Evolutionary conservation across 2,888 invertebrate genomes (phyloP).

Genomic region (Calliopum simillimum): DNA sequence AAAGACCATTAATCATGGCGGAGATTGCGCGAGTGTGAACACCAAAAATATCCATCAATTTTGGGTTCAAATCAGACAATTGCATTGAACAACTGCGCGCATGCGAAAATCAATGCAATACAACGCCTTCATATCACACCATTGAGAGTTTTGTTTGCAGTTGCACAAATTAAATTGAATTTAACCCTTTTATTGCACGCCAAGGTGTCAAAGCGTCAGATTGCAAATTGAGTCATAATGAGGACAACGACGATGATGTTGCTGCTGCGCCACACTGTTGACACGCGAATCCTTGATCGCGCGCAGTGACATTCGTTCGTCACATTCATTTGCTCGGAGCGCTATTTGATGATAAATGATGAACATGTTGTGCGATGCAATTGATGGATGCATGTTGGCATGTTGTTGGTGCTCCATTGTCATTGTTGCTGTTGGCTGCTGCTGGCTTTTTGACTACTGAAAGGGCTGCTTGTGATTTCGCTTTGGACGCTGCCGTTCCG

Average conservation of each 20-base stretch:
- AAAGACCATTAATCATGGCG: slow-evolving; percentile 24
- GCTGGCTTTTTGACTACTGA: background rate
- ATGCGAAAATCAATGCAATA: slow-evolving; percentile 21
- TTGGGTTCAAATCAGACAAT: slow-evolving; percentile 19
- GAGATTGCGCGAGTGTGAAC: background rate
- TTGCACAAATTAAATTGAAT: background rate
- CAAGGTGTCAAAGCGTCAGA: slow-evolving; percentile 11
- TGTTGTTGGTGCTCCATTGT: slow-evolving; percentile 19
- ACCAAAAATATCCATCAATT: background rate
- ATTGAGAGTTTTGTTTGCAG: background rate
- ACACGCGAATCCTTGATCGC: slow-evolving; percentile 1
- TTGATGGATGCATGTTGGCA: slow-evolving; percentile 18
- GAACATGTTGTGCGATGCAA: slow-evolving; percentile 17
- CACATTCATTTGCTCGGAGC: slow-evolving; percentile 7
- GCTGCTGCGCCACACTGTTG: slow-evolving; percentile 8
- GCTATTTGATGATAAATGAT: slow-evolving; percentile 32
- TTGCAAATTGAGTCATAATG: slow-evolving; percentile 34
- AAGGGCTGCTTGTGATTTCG: slow-evolving; percentile 9
- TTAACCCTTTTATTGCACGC: slow-evolving; percentile 27
- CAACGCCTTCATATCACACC: slow-evolving; percentile 11
- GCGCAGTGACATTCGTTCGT: background rate
- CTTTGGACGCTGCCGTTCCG: slow-evolving; percentile 2
- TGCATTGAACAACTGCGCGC: slow-evolving; percentile 17
- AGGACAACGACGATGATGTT: too few species aligned
- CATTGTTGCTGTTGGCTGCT: background rate